These are phyloP conservation scores for Oenanthe melanoleuca DNA, from an alignment of 2,113 vertebrate genomes.

Conservation along the genomic window DNA sequence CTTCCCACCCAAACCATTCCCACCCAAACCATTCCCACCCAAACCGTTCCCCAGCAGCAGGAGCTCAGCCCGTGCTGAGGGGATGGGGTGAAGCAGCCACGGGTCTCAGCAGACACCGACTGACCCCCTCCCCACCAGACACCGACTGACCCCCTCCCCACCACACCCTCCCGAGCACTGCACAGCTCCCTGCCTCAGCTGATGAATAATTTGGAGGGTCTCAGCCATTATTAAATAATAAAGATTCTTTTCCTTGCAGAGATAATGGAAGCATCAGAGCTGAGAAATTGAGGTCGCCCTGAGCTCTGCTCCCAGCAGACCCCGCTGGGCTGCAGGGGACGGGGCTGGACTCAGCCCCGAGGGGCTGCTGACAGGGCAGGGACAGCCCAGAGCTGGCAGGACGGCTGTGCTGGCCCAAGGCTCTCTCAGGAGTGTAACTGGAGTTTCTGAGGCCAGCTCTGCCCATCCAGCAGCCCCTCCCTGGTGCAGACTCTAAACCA, in stretches of 20 bases:
- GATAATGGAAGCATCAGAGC: constrained; percentile 44
- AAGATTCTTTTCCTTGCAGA: constrained; percentile 23
- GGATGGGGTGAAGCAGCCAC: not conserved
- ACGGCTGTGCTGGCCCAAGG: not conserved
- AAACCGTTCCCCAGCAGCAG: not conserved
- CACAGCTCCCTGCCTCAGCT: not conserved
- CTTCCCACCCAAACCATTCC: not conserved
- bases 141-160: not conserved
- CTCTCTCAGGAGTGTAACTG: not conserved
- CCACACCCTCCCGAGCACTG: not conserved
- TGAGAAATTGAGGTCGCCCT: constrained; percentile 30
- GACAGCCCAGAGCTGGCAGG: not conserved
- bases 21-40: not conserved
- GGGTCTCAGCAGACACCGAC: not conserved
- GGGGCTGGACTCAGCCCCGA: not conserved
- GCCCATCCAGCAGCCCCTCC: not conserved
- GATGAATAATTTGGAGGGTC: constrained; percentile 44
- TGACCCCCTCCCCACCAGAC: not conserved
- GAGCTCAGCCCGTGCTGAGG: not conserved
- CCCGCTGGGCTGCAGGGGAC: fast-evolving
- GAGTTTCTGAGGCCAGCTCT: not conserved
- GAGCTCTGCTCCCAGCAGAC: not conserved
- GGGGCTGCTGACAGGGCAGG: not conserved
- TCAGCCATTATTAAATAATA: constrained; percentile 52
- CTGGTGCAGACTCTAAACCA: not conserved